Conservation (phyloP, 2,113 vertebrate species). For the Elgaria multicarinata region DNA sequence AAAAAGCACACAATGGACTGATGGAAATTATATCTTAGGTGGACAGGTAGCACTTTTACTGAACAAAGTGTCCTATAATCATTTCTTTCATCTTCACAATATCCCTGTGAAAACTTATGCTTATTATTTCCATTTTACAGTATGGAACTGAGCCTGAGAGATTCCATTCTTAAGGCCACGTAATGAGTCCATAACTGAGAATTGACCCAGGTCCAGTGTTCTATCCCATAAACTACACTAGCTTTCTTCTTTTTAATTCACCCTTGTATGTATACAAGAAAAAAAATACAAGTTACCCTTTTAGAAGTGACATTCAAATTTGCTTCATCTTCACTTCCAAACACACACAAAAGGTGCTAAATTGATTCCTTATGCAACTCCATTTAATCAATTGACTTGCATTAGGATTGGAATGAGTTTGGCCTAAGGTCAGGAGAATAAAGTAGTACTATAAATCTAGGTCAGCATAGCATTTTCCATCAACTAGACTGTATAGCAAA, state of each 20-base stretch:
- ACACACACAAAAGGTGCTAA: neutral
- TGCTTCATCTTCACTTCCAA: neutral
- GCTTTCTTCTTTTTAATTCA: neutral
- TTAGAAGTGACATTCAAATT: neutral
- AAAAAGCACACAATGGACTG: neutral
- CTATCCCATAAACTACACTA: neutral
- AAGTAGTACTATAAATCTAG: constrained; percentile 22
- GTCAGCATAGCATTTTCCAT: neutral
- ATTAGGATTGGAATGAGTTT: constrained; percentile 38
- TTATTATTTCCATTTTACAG: neutral
- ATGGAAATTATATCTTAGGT: neutral
- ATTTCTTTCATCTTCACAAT: neutral
- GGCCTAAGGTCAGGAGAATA: constrained; percentile 12
- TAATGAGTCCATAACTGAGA: neutral
- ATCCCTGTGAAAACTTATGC: neutral
- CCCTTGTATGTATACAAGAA: neutral
- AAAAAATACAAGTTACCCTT: neutral
- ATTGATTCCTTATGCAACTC: constrained; percentile 35
- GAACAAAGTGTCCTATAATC: neutral
- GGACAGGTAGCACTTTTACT: neutral
- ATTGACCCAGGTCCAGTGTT: neutral
- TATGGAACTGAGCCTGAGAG: neutral
- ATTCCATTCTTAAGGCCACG: neutral
- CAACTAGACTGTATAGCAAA: fast-evolving
- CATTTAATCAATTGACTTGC: constrained; percentile 22